Evolutionary conservation across 2,113 vertebrate genomes (phyloP).

Genomic region (Labeo catla): DNA sequence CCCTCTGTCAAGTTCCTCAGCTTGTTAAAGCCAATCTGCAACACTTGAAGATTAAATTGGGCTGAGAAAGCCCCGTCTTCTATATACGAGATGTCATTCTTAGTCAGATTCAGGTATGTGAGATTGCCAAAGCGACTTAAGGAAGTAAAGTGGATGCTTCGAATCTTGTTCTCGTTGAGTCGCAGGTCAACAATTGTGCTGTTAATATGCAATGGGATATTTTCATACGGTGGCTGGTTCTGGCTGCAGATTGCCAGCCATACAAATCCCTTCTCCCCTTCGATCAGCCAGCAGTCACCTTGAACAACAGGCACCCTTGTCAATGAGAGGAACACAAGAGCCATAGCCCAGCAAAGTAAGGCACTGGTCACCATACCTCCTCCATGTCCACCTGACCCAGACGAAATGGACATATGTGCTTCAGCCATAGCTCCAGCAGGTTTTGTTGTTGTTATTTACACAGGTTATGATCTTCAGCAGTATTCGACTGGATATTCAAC

Average conservation of each 20-base stretch:
- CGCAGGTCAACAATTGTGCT: constrained; percentile 95
- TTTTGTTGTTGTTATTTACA: background rate
- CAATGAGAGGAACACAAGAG: constrained; percentile 73
- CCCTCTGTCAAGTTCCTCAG: constrained; percentile 95
- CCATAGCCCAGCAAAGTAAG: constrained; percentile 53
- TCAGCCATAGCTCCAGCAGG: constrained; percentile 38
- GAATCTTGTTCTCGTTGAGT: constrained; percentile 98
- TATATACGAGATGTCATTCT: constrained; percentile 95
- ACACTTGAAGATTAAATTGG: constrained; percentile 92
- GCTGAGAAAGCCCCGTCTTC: constrained; percentile 97
- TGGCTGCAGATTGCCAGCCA: constrained; percentile 99
- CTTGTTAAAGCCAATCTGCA: constrained; percentile 88
- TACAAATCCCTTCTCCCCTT: constrained; percentile 98
- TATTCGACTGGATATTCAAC: background rate
- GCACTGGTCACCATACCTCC: constrained; percentile 53
- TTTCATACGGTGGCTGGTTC: constrained; percentile 97
- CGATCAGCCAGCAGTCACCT: constrained; percentile 97
- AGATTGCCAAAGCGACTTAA: constrained; percentile 97
- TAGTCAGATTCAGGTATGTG: constrained; percentile 98
- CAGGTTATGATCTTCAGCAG: background rate
- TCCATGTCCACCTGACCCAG: constrained; percentile 23
- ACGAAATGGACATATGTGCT: constrained; percentile 21
- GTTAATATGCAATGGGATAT: constrained; percentile 96
- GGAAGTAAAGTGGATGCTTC: constrained; percentile 90
- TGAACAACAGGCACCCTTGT: constrained; percentile 75